phyloP scores from a whole-genome alignment of 2,888 invertebrate species.

The Tachina grossa region DNA sequence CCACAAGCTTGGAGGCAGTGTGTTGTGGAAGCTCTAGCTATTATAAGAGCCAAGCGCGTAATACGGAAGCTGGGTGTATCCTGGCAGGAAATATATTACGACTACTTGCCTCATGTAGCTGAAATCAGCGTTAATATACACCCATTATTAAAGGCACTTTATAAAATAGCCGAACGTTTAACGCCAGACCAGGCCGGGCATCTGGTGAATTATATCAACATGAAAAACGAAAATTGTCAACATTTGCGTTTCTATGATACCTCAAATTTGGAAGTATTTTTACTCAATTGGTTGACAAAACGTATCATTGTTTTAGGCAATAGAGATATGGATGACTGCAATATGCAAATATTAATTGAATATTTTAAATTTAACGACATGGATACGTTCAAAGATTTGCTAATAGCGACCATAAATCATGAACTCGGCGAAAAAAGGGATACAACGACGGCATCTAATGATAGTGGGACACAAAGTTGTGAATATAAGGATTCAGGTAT shows the following conservation, averaged over 20 bases:
- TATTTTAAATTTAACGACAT: conserved; percentile 79
- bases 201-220: conserved; percentile 75
- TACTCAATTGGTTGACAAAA: conserved; percentile 79
- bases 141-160: conserved; percentile 83
- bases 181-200: conserved; percentile 76
- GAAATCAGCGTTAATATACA: conserved; percentile 81
- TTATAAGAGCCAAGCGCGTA: conserved; percentile 81
- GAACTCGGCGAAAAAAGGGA: conserved; percentile 52
- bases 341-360: conserved; percentile 77
- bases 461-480: neutral
- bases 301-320: conserved; percentile 76
- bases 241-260: conserved; percentile 77
- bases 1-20: conserved; percentile 82
- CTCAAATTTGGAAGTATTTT: conserved; percentile 78
- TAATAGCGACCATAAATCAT: conserved; percentile 74
- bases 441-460: neutral
- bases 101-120: conserved; percentile 80
- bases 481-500: conserved; percentile 55
- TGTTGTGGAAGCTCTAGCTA: conserved; percentile 84
- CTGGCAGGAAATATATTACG: conserved; percentile 75
- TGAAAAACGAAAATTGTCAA: conserved; percentile 59
- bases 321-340: conserved; percentile 70
- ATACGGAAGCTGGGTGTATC: conserved; percentile 82
- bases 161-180: conserved; percentile 83
- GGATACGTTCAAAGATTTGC: conserved; percentile 73